Conservation (phyloP, 1,140 invertebrate species). For the Drosophila varians region DNA sequence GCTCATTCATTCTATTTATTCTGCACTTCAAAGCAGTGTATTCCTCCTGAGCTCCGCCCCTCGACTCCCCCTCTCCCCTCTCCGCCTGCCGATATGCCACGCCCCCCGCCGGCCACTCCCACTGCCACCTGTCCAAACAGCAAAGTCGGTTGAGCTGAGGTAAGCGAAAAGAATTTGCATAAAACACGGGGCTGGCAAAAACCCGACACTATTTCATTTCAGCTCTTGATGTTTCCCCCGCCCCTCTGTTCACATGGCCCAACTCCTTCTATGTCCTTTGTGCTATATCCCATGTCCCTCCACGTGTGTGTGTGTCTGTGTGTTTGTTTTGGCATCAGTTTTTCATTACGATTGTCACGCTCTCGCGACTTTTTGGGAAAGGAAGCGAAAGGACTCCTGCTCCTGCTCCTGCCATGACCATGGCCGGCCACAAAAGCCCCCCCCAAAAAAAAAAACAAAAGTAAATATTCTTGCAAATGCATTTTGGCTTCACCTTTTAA, state of each 20-base stretch:
- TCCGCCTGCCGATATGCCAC: too few species aligned
- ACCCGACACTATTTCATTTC: conserved; percentile 73
- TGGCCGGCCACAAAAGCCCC: conserved; percentile 3
- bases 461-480: conserved; percentile 30
- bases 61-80: too few species aligned
- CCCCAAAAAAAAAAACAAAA: too few species aligned
- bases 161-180: conserved; percentile 70
- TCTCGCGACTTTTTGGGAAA: conserved; percentile 27
- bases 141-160: conserved; percentile 47
- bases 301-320: conserved; percentile 12
- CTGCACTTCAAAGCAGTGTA: conserved; percentile 75
- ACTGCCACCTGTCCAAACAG: conserved; percentile 66
- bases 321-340: conserved; percentile 66
- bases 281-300: background rate
- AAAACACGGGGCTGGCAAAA: conserved; percentile 73
- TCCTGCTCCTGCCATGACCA: background rate
- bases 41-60: conserved; percentile 33
- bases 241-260: background rate
- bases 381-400: conserved; percentile 21
- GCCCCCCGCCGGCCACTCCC: conserved; percentile 1
- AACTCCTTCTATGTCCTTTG: background rate
- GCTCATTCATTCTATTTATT: conserved; percentile 79
- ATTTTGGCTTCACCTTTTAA: conserved; percentile 32
- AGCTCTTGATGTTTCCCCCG: conserved; percentile 27
- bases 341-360: conserved; percentile 67